Evolutionary conservation across 2,888 invertebrate genomes (phyloP).

Genomic region (Mechanitis messenoides): DNA sequence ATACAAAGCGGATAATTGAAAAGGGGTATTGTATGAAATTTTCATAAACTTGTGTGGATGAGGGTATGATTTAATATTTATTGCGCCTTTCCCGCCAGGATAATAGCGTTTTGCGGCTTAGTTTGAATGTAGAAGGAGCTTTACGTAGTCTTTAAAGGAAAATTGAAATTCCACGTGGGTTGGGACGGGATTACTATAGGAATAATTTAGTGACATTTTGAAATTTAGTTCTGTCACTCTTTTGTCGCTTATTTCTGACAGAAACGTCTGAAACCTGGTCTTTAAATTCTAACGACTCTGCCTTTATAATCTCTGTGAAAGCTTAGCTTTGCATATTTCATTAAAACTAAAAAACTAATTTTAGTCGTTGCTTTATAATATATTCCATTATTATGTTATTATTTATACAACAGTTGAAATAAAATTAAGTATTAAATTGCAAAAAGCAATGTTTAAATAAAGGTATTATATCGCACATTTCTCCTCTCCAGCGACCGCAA

Average conservation of each 20-base stretch:
- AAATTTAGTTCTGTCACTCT: slow-evolving; percentile 11
- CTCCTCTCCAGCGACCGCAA: not conserved
- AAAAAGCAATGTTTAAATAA: not conserved
- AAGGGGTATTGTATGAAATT: slow-evolving; percentile 22
- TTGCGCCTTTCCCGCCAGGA: slow-evolving; percentile 27
- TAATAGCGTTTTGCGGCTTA: slow-evolving; percentile 29
- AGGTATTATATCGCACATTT: not conserved
- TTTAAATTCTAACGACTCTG: not conserved
- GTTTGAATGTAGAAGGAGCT: slow-evolving; percentile 19
- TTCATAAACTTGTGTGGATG: slow-evolving; percentile 23
- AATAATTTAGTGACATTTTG: slow-evolving; percentile 22
- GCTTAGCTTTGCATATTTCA: not conserved
- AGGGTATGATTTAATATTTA: slow-evolving; percentile 30
- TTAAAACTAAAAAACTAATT: not conserved
- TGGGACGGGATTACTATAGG: slow-evolving; percentile 17
- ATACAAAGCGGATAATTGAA: slow-evolving; percentile 23
- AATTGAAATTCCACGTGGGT: slow-evolving; percentile 24
- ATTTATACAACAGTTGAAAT: not conserved
- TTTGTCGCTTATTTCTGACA: slow-evolving; percentile 3
- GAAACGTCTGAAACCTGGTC: not conserved
- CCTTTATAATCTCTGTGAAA: not conserved
- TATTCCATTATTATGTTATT: not conserved
- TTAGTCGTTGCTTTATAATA: not conserved
- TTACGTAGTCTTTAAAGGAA: slow-evolving; percentile 25
- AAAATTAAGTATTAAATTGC: not conserved